phyloP scores from a whole-genome alignment of 1,140 invertebrate species.

The Panagrolaimus sp. region DNA sequence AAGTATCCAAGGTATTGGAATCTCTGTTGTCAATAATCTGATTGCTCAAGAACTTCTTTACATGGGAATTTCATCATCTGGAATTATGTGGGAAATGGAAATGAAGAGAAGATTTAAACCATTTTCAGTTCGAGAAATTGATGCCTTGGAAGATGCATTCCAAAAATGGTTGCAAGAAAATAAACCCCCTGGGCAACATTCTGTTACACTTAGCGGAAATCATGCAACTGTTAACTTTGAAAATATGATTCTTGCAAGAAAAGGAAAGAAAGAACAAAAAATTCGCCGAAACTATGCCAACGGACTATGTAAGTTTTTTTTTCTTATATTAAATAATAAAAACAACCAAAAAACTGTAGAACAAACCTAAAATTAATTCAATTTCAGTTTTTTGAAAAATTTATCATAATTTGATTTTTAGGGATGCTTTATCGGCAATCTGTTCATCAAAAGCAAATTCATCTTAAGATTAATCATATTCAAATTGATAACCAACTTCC shows the following conservation, averaged over 20 bases:
- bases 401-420: no score
- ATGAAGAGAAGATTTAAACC: constrained; percentile 67
- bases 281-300: constrained; percentile 60
- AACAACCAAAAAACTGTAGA: no score
- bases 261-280: constrained; percentile 36
- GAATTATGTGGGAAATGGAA: constrained; percentile 79
- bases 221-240: constrained; percentile 70
- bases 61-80: constrained; percentile 76
- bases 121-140: constrained; percentile 68
- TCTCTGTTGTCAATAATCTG: constrained; percentile 85
- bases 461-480: constrained; percentile 59
- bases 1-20: constrained; percentile 78
- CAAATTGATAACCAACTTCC: constrained; percentile 64
- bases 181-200: constrained; percentile 12
- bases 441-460: constrained; percentile 74
- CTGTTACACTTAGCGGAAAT: constrained; percentile 16
- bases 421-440: constrained; percentile 76
- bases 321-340: no score
- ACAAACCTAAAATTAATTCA: no score
- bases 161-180: constrained; percentile 67
- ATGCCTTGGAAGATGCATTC: constrained; percentile 74
- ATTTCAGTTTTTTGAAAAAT: no score
- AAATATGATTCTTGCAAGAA: constrained; percentile 62
- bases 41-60: constrained; percentile 76
- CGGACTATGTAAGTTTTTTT: no score